These are phyloP conservation scores for Itoplectis maculator DNA, from an alignment of 2,888 invertebrate genomes.

Conservation along the genomic window DNA sequence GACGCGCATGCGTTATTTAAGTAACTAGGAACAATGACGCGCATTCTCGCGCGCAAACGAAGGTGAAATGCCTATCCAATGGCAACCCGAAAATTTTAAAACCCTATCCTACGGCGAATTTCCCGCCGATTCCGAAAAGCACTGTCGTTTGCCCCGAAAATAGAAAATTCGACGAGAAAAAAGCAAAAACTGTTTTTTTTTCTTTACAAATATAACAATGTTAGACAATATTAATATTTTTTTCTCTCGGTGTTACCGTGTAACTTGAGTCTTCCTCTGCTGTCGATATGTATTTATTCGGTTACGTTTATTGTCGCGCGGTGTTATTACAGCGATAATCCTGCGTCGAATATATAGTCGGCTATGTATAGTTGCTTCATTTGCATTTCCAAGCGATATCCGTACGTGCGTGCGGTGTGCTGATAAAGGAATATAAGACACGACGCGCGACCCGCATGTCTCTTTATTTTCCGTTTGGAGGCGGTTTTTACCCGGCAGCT, in stretches of 20 bases:
- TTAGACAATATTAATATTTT: too few relatives aligned
- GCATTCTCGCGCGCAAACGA: too few relatives aligned
- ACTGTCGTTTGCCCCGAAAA: too few relatives aligned
- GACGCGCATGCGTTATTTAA: conserved; percentile 48
- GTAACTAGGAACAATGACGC: conserved; percentile 56
- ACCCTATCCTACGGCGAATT: too few relatives aligned
- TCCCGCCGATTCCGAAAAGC: too few relatives aligned
- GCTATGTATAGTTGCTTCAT: not conserved
- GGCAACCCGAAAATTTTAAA: not conserved
- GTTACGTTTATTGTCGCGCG: not conserved
- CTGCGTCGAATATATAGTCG: not conserved
- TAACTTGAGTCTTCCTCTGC: too few relatives aligned
- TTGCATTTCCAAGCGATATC: not conserved
- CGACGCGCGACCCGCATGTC: conserved; percentile 51
- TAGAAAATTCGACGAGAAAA: too few relatives aligned
- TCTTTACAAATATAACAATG: too few relatives aligned
- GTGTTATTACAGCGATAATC: not conserved
- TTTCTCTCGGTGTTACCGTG: too few relatives aligned
- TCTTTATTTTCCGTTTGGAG: conserved; percentile 8
- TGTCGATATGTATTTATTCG: not conserved
- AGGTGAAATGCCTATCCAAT: too few relatives aligned
- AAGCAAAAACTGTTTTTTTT: too few relatives aligned
- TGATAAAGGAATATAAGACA: conserved; percentile 14
- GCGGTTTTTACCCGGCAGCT: conserved; percentile 44
- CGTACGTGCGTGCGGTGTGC: conserved; percentile 25